Base-by-base conservation (phyloP, 2,797 vertebrate species). In the Kryptolebias ocellatus region DNA sequence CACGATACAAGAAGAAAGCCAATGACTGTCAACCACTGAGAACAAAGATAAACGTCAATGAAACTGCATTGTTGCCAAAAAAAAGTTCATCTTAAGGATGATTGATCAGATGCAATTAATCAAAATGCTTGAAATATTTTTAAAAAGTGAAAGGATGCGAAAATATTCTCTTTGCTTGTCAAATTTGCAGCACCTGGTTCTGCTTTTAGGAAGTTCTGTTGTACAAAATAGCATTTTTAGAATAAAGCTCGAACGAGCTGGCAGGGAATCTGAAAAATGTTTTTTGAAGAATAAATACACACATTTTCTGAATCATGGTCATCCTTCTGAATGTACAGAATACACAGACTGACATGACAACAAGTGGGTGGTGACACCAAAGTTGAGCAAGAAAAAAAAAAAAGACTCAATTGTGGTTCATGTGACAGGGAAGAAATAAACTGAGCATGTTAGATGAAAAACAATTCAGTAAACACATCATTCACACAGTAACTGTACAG, bases 401-500 rank as follows among this genome's bases (percentile, higher is more conserved):
- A n/a, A 53, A 55, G 45, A 18, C 16, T 64, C 1, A 67, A 44
- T 14, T 37, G 14, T 53, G 18, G 15, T 63, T 61, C 4, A 29
- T 53, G n/a, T 58, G 54, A 63, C 29, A 14, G 28, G 8, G 29
- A 39, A 62, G 24, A 76, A 53, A 59, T 17, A 9, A 50, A 5
- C 8, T 39, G 52, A 60, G 39, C 15, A 50, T 61, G 42, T 15
- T 15, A 45, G 66, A 59, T 66, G 53, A 65, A 72, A 29, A 76
- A 6, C 18, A 53, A 72, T 20, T 67, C 2, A 42, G 78, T 81
- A 76, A 90, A 83, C 81, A 80, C 65, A 52, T 49, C 79, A 67
- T 84, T 76, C 73, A 78, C 86, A 87, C 86, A 88, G 83, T 90
- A 86, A 84, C 64, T 17, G 59, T 86, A 91, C 76, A 84, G 68